These are phyloP conservation scores for Tetragonula carbonaria DNA, from an alignment of 2,888 invertebrate genomes.

Conservation along the genomic window DNA sequence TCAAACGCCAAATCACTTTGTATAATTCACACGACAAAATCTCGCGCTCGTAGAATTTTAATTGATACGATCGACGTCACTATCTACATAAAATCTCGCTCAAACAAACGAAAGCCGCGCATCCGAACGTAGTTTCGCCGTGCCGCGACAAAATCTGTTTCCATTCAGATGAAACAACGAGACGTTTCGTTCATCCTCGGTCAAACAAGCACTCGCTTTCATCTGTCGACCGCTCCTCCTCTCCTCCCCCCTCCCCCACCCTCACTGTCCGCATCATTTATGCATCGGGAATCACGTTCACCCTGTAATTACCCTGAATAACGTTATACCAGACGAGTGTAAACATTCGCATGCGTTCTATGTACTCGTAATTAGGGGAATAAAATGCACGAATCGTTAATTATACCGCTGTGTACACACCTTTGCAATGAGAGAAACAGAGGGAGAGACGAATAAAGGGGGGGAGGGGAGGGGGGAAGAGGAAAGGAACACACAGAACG, in stretches of 20 bases:
- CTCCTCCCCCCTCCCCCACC: too few relatives aligned
- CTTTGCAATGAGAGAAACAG: constrained; percentile 3
- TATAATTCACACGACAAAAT: too few relatives aligned
- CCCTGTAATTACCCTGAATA: constrained; percentile 56
- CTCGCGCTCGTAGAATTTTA: too few relatives aligned
- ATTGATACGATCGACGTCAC: too few relatives aligned
- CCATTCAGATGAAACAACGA: constrained; percentile 7
- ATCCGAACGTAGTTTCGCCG: too few relatives aligned
- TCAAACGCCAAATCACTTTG: too few relatives aligned
- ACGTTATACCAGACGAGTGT: constrained; percentile 54
- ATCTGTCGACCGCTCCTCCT: constrained; percentile 6
- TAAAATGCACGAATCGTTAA: constrained; percentile 59
- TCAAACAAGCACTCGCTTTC: constrained; percentile 39
- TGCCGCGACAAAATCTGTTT: too few relatives aligned
- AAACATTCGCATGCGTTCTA: constrained; percentile 48
- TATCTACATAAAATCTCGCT: too few relatives aligned
- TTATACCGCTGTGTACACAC: constrained; percentile 50
- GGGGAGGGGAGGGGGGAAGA: too few relatives aligned
- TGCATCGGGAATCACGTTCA: constrained; percentile 48
- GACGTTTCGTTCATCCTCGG: constrained; percentile 19
- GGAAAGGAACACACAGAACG: too few relatives aligned
- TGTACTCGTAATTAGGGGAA: constrained; percentile 61
- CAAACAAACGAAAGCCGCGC: too few relatives aligned
- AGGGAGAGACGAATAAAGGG: too few relatives aligned
- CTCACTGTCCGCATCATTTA: constrained; percentile 36